Base-by-base conservation (phyloP, 2,888 invertebrate species). In the Phengaris alcon region DNA sequence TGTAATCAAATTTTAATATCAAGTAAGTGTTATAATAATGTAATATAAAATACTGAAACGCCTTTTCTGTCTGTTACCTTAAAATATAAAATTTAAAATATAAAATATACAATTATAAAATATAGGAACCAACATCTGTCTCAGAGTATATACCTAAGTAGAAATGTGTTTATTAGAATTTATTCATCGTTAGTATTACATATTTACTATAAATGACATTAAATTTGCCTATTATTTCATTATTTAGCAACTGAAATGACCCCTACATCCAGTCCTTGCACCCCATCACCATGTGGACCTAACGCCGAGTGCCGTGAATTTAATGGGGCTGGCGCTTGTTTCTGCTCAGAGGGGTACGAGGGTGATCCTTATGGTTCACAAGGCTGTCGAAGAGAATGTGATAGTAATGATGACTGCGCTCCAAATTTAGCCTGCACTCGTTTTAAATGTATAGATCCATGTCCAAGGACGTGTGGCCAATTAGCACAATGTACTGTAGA, bases 291-390 rank as follows among this genome's bases (percentile, higher is more conserved):
- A 2, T 98, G 98, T 84, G 98, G 98, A 59, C 96, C 96, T 6
- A 97, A 97, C 82, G 97, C 97, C 3, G 96, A 97, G 87, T 97
- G 97, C 82, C 95, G 97, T 8, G 97, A 97, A 87, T 94, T 95
- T 79, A 97, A 97, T 82, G 96, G 96, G 12, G 97, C 97, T 0
- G 97, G 97, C n/a, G 97, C 97, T 57, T 98, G 98, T 84, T 95
- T 95, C 51, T 98, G 97, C 84, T 95, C 95, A 7, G 94, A 95
- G 75, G 97, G 97, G 46, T 97, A 95, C 81, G 95, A 96, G 81
- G 97, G 97, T 54, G 97, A 97, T 89, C 97, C 98, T 0, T 97
- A 97, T 82, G 96, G 96, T 82, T 90, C 93, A 59, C 91, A 93
- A 76, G 97, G 95, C 76, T 97, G 97, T 83, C 94, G 95, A 76